Conservation (phyloP, 2,888 invertebrate species). For the Pollenia labialis region DNA sequence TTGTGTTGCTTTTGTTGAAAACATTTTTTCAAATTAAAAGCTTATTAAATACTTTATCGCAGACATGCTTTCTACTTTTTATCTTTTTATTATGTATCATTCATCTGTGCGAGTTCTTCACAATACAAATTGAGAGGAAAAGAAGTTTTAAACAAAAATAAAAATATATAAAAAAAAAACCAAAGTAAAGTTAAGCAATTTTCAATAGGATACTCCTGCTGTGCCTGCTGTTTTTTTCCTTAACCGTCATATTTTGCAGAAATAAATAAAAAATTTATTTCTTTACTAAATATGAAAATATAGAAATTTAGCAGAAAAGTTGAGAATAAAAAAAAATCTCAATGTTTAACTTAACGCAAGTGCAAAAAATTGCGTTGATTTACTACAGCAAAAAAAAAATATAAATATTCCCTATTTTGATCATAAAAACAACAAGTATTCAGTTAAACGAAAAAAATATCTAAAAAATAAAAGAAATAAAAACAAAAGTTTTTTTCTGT, state of each 20-base stretch:
- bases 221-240: not conserved
- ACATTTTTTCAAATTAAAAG: slow-evolving; percentile 50
- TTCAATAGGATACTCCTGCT: not conserved
- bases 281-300: slow-evolving; percentile 34
- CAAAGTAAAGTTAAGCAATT: not conserved
- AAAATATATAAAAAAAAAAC: not conserved
- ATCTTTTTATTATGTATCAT: slow-evolving; percentile 6
- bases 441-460: slow-evolving; percentile 13
- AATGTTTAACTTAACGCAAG: slow-evolving; percentile 44
- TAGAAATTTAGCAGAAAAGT: not conserved
- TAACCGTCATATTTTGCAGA: slow-evolving; percentile 42
- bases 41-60: slow-evolving; percentile 48
- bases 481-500: not conserved
- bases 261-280: slow-evolving; percentile 49
- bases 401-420: not conserved
- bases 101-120: not conserved
- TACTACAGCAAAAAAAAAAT: slow-evolving; percentile 12
- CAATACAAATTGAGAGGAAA: not conserved
- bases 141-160: slow-evolving; percentile 3
- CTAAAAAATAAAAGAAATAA: not conserved
- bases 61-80: slow-evolving; percentile 20
- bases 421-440: slow-evolving; percentile 21
- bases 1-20: not conserved
- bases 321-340: not conserved
- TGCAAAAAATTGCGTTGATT: slow-evolving; percentile 63